Conservation (phyloP, 2,113 vertebrate genomes). For the Corynorhinus townsendii region DNA sequence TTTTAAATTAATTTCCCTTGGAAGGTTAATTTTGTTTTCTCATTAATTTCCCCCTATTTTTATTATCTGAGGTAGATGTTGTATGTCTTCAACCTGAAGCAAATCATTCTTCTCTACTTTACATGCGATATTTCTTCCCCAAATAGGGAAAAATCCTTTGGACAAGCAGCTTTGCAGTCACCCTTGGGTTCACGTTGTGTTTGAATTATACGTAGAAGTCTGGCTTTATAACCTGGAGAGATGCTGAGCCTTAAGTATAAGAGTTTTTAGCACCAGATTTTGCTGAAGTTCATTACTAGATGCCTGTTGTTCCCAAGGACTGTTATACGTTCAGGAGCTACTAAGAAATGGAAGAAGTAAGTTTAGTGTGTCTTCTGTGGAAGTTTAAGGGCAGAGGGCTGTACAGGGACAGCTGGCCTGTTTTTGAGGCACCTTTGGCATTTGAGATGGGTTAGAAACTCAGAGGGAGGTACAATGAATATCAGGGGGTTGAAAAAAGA, state of each 20-base stretch:
- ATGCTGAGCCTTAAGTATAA: neutral
- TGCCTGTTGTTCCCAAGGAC: neutral
- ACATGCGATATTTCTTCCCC: neutral
- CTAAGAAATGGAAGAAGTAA: neutral
- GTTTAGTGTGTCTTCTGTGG: neutral
- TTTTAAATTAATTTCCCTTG: neutral
- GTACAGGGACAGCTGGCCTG: neutral
- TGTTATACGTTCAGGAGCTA: neutral
- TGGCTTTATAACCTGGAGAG: neutral
- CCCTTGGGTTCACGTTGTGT: neutral
- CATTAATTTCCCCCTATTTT: neutral
- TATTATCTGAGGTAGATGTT: neutral
- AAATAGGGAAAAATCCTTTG: neutral
- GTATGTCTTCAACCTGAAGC: neutral
- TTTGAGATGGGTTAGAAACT: neutral
- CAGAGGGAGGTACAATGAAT: neutral
- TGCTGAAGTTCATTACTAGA: neutral
- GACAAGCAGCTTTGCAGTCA: neutral
- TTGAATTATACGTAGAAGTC: neutral
- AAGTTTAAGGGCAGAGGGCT: neutral
- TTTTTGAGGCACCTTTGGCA: neutral
- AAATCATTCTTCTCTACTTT: neutral
- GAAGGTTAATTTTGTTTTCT: conserved; percentile 13
- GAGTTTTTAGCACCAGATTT: neutral
- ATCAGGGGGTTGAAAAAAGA: neutral